Evolutionary conservation across 1,140 invertebrate species (phyloP), one percentile per base, ranked within the genome.

Genomic region (Diorhabda elongata): DNA sequence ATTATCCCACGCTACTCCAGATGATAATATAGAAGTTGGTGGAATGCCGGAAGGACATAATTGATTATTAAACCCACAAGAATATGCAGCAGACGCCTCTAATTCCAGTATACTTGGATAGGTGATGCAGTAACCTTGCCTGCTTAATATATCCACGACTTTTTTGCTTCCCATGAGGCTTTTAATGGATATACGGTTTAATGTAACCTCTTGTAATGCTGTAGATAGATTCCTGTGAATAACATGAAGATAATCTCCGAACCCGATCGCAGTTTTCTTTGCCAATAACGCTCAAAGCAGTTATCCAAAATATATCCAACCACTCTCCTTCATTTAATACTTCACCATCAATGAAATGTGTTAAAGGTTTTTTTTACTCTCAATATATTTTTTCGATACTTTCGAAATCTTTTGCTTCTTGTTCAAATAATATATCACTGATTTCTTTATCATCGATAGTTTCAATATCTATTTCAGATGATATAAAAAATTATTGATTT

Each of bases 81-180:
- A 73, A 60, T 71, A 74, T 67, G 74, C 73, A n/a, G 73, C 62
- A 75, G 76, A 67, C 41, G 76, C 75, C 56, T 77, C 75, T 58
- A 77, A 11, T 71, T 76, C 75, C 45, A 77, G 70, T 67, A 71
- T 68, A 67, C 52, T 69, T 41, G 58, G 59, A 63, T 77, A 77
- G 59, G 73, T 11, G 11, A 11, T 11, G 11, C 11, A 11, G 11
- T 11, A 11, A 11, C 11, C 11, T 11, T 11, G 11, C 63, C 72
- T 68, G 64, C 71, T 76, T 52, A 75, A 62, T 62, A 76, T 75
- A 64, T 74, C 63, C 5, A 76, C 60, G 44, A 76, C 69, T 75
- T 76, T 74, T 68, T 67, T 74, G 47, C 67, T 76, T 66, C 74
- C 68, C 44, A 72, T 75, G 43, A 72, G 66, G 66, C 64, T 71